Percentiles rank a stretch among this genome's conserved stretches.
These are phyloP conservation scores for Capitella teleta DNA, from an alignment of 1,140 invertebrate species.

Conservation along the genomic window DNA sequence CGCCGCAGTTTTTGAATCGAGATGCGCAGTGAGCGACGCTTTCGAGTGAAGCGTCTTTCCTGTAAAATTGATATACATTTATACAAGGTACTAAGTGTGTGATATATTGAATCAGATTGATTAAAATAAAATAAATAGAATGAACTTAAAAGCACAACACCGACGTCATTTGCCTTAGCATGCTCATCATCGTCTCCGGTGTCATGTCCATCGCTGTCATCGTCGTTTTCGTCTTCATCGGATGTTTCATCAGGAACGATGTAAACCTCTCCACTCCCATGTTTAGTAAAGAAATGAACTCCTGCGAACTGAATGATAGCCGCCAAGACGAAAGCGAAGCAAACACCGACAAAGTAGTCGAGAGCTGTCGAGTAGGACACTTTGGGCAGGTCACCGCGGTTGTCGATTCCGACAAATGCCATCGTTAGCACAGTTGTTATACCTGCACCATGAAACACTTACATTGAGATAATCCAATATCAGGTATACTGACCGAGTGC, in stretches of 20 bases:
- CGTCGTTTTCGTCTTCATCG: slow-evolving; percentile 5
- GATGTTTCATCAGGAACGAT: not conserved
- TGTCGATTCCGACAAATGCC: slow-evolving; percentile 76
- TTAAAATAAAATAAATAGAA: not conserved
- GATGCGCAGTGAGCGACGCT: too few relatives aligned
- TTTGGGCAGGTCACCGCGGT: slow-evolving; percentile 71
- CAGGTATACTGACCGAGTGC: slow-evolving; percentile 57
- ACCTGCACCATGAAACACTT: too few relatives aligned
- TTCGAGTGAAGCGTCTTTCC: too few relatives aligned
- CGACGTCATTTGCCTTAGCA: not conserved
- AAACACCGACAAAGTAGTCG: slow-evolving; percentile 76
- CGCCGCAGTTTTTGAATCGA: too few relatives aligned
- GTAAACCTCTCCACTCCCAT: slow-evolving; percentile 62
- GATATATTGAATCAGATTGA: not conserved
- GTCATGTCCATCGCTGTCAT: not conserved
- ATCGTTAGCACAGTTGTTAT: slow-evolving; percentile 79
- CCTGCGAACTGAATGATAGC: slow-evolving; percentile 67
- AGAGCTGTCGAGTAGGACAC: slow-evolving; percentile 76
- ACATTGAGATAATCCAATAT: too few relatives aligned
- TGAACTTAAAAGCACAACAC: not conserved
- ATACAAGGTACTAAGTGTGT: not conserved
- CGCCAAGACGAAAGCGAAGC: slow-evolving; percentile 75
- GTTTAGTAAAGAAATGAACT: slow-evolving; percentile 81
- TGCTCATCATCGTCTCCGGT: not conserved
- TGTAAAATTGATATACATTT: too few relatives aligned